Evolutionary conservation across 2,797 vertebrate species (phyloP).

Genomic region (Hafferia zeledoni): DNA sequence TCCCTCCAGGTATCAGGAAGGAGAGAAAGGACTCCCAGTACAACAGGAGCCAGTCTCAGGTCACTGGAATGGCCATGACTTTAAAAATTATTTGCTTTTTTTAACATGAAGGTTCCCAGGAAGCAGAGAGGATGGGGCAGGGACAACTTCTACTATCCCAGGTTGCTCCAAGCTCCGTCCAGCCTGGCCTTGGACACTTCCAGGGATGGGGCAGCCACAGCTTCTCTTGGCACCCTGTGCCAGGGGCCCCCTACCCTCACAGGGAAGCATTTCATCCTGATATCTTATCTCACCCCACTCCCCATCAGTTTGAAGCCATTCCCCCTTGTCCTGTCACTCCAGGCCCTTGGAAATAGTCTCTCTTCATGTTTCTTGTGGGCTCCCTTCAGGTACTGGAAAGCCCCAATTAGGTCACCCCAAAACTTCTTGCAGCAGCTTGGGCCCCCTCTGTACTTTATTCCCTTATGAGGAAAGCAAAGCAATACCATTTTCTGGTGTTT

Average conservation of each 20-base stretch:
- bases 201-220: background rate
- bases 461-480: background rate
- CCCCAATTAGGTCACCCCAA: background rate
- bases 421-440: background rate
- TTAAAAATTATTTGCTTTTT: background rate
- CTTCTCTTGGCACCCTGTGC: background rate
- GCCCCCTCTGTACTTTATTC: background rate
- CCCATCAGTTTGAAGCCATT: background rate
- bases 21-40: background rate
- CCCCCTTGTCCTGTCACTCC: background rate
- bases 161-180: background rate
- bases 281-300: background rate
- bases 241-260: background rate
- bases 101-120: background rate
- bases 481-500: background rate
- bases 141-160: background rate
- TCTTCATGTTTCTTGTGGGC: no score
- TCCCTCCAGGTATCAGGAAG: background rate
- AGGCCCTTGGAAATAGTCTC: background rate
- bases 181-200: background rate
- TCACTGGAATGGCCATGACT: fast-evolving
- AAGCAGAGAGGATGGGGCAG: background rate
- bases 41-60: background rate
- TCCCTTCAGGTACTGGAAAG: background rate
- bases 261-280: background rate